Percentiles rank a stretch among this genome's conserved stretches.
These are phyloP conservation scores for Schizotus pectinicornis DNA, from an alignment of 2,888 invertebrate species.

Conservation along the genomic window DNA sequence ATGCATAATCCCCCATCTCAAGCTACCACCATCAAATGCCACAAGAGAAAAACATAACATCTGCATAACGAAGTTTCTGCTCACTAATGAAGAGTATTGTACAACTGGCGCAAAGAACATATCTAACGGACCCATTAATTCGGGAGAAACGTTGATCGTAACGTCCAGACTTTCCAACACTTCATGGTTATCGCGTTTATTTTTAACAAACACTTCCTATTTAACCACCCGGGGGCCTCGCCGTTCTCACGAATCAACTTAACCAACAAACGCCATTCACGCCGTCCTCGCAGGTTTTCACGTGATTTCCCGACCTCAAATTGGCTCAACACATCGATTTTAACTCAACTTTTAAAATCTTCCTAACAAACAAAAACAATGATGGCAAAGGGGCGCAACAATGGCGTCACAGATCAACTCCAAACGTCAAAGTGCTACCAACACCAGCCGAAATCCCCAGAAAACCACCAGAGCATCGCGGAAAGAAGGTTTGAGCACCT, in stretches of 20 bases:
- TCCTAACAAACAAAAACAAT: conserved; percentile 45
- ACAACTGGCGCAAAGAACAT: conserved; percentile 13
- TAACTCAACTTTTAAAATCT: conserved; percentile 26
- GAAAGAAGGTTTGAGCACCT: background rate
- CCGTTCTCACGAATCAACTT: background rate
- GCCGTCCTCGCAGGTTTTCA: conserved; percentile 3
- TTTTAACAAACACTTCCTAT: conserved; percentile 23
- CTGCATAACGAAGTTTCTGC: conserved; percentile 37
- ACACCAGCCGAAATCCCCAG: background rate
- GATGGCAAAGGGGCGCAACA: conserved; percentile 46
- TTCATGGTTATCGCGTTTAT: conserved; percentile 17
- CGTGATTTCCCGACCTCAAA: background rate
- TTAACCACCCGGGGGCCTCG: conserved; percentile 21
- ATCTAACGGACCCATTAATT: conserved; percentile 16
- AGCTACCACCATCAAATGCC: conserved; percentile 37
- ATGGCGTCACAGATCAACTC: conserved; percentile 47
- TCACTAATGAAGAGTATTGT: conserved; percentile 13
- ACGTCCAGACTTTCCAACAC: conserved; percentile 22
- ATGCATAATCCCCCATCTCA: conserved; percentile 57
- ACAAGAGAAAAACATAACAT: conserved; percentile 33
- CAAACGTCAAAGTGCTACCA: conserved; percentile 39
- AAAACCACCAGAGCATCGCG: background rate
- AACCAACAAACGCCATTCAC: conserved; percentile 3
- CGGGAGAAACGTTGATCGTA: conserved; percentile 10
- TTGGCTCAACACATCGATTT: background rate